Evolutionary conservation across 2,888 invertebrate species (phyloP), one percentile per base, ranked within the genome.

Genomic region (Scaeva pyrastri): DNA sequence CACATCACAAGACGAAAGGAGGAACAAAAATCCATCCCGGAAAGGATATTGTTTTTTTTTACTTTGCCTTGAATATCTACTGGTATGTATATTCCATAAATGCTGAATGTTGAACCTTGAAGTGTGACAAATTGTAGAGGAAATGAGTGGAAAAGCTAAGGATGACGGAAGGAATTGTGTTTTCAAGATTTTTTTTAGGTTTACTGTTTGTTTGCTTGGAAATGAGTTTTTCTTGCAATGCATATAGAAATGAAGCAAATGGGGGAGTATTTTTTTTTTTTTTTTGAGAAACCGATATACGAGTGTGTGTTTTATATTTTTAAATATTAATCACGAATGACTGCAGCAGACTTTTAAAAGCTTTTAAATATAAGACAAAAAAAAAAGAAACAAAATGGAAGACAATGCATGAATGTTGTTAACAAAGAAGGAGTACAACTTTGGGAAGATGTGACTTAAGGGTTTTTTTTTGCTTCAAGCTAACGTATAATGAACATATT

Each of bases 91-190:
- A 31, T 31, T 52, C 16, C 11, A 68, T 12, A 60, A 73, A 66
- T 58, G 19, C 75, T 78, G 23, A 79, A 75, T 79, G 72, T 56
- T 85, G 85, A 82, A 82, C 86, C 82, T 78, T 86, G 78, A 86
- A 86, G 82, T 77, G 86, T 82, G 86, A 82, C 81, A 78, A 86
- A 86, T 86, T 74, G 82, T 71, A 77, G 77, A 77, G 81, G 76
- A 80, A 81, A 81, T 70, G 72, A 80, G 73, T 74, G 70, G 68
- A 76, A 75, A 68, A 70, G 23, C 72, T 39, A 60, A 76, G 71
- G 62, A 79, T 60, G 76, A 58, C 50, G 56, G 48, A 58, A 73
- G 58, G 75, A 75, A 75, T 70, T 73, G 68, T 68, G 39, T 48
- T 50, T 55, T 52, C 26, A 14, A 23, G 2, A 14, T 52, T 23